These are phyloP conservation scores for Temnothorax curvispinosus DNA, from an alignment of 1,140 invertebrate species.

Conservation along the genomic window DNA sequence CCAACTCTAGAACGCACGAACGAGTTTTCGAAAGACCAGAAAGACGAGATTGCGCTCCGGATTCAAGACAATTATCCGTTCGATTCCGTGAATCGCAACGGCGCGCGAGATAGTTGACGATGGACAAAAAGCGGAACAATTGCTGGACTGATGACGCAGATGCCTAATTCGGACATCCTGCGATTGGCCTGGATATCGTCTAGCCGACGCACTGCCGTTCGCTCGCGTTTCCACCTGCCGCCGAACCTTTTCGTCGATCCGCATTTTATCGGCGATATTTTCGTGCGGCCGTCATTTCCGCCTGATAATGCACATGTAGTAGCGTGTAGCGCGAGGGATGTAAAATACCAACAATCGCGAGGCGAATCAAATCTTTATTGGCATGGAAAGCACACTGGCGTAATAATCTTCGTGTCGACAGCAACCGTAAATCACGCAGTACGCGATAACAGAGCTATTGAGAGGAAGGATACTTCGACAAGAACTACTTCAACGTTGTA, in stretches of 20 bases:
- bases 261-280: neutral
- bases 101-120: conserved; percentile 9
- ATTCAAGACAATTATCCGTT: neutral
- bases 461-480: neutral
- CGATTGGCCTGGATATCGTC: conserved; percentile 61
- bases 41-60: neutral
- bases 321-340: neutral
- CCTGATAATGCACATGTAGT: neutral
- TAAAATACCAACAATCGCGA: conserved; percentile 6
- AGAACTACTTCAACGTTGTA: neutral
- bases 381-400: neutral
- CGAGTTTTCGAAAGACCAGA: neutral
- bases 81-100: conserved; percentile 30
- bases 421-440: neutral
- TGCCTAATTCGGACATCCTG: conserved; percentile 75
- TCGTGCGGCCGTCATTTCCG: neutral
- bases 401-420: neutral
- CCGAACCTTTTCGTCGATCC: neutral
- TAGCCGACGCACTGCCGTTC: neutral
- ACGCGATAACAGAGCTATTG: conserved; percentile 7
- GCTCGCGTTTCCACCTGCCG: neutral
- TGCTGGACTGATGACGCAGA: conserved; percentile 69
- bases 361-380: conserved; percentile 20
- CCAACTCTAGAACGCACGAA: neutral
- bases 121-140: conserved; percentile 69